These are phyloP conservation scores for Phania funesta DNA, from an alignment of 2,888 invertebrate species.

Conservation along the genomic window DNA sequence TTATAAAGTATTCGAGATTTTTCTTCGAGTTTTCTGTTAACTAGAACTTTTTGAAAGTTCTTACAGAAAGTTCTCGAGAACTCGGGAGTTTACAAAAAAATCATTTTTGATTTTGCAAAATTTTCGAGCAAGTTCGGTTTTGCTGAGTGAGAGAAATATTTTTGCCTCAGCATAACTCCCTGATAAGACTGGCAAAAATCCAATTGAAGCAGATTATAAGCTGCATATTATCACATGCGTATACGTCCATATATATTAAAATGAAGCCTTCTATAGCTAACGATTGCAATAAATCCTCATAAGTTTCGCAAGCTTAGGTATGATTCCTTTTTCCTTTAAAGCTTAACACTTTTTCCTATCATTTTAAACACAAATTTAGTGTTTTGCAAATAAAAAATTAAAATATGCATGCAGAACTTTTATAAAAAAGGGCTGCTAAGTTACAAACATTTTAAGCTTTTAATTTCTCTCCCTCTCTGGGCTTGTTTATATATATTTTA, in stretches of 20 bases:
- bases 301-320: not conserved
- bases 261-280: not conserved
- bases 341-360: slow-evolving; percentile 8
- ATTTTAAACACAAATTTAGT: slow-evolving; percentile 28
- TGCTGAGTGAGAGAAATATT: too few species aligned
- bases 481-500: not conserved
- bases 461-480: slow-evolving; percentile 63
- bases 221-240: too few species aligned
- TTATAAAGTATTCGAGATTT: too few species aligned
- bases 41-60: too few species aligned
- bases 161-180: too few species aligned
- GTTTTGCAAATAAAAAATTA: not conserved
- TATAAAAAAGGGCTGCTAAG: slow-evolving; percentile 44
- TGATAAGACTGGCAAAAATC: too few species aligned
- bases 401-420: not conserved
- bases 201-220: too few species aligned
- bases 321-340: slow-evolving; percentile 40
- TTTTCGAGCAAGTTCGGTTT: too few species aligned
- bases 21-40: too few species aligned
- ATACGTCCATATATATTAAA: not conserved
- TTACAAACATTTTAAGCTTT: slow-evolving; percentile 68
- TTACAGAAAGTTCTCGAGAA: too few species aligned
- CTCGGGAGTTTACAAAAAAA: too few species aligned
- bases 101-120: too few species aligned
- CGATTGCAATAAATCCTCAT: slow-evolving; percentile 16